These are phyloP conservation scores for Tigriopus japonicus DNA, from an alignment of 1,140 invertebrate species.

Conservation along the genomic window DNA sequence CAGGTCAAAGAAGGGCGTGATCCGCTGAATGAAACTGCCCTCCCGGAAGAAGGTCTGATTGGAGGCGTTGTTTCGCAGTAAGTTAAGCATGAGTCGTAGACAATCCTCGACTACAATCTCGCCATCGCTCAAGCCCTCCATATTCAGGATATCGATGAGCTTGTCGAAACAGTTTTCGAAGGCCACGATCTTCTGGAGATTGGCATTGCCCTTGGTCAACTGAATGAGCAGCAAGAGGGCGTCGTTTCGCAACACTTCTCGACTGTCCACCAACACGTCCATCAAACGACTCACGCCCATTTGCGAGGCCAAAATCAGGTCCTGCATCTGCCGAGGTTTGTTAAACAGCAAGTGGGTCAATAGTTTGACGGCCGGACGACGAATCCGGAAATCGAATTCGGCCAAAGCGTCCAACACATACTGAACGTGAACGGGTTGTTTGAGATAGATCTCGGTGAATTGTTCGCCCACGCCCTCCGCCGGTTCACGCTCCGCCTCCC, in stretches of 20 bases:
- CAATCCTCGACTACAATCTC: constrained; percentile 98
- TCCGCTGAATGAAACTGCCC: constrained; percentile 73
- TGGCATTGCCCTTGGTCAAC: constrained; percentile 84
- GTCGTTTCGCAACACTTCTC: constrained; percentile 93
- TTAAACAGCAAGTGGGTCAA: constrained; percentile 59
- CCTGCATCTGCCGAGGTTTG: constrained; percentile 76
- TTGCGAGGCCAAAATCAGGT: constrained; percentile 77
- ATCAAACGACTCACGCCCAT: constrained; percentile 96
- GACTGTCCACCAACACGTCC: constrained; percentile 76
- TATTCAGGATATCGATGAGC: constrained; percentile 73
- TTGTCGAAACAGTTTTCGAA: constrained; percentile 98
- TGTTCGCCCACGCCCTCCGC: constrained; percentile 49
- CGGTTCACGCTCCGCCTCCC: background rate
- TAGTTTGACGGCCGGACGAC: constrained; percentile 67
- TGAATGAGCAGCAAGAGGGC: constrained; percentile 78
- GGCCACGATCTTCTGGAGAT: constrained; percentile 98
- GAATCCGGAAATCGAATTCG: constrained; percentile 80
- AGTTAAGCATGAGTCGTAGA: constrained; percentile 76
- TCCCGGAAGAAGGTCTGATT: constrained; percentile 99
- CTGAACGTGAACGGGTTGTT: constrained; percentile 65
- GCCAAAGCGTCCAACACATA: constrained; percentile 72
- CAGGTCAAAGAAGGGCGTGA: constrained; percentile 66
- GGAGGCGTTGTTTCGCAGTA: constrained; percentile 83
- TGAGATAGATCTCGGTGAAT: constrained; percentile 97
- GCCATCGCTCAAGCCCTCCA: constrained; percentile 83